These are phyloP conservation scores for Dreissena polymorpha DNA, from an alignment of 1,140 invertebrate species.

Conservation along the genomic window DNA sequence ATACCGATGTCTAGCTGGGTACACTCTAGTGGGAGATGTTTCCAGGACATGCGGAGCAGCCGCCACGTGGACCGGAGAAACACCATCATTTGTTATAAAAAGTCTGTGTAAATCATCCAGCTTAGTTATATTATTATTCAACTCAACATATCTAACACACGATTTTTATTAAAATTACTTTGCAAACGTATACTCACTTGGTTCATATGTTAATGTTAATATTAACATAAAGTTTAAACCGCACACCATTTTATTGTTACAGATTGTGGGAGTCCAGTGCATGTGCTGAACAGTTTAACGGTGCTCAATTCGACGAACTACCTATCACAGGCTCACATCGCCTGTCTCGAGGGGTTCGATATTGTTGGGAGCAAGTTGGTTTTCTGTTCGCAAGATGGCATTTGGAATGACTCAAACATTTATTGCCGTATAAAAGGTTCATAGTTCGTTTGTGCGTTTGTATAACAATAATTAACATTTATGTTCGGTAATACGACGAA, in stretches of 20 bases:
- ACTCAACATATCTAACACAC: not conserved
- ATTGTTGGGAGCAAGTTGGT: not conserved
- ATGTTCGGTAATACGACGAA: no score
- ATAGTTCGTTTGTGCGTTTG: no score
- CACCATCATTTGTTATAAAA: not conserved
- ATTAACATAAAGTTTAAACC: not conserved
- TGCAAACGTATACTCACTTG: not conserved
- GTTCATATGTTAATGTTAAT: not conserved
- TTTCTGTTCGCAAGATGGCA: not conserved
- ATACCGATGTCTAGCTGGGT: not conserved
- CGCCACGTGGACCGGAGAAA: not conserved
- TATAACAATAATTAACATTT: no score
- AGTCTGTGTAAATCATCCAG: not conserved
- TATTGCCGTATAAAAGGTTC: not conserved
- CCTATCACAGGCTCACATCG: not conserved
- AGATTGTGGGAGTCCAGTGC: not conserved
- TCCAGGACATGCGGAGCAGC: not conserved
- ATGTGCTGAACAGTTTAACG: not conserved
- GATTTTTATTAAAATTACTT: not conserved
- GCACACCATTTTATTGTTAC: not conserved
- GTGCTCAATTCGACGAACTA: not conserved
- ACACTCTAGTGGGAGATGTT: not conserved
- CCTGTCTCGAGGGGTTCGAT: not conserved
- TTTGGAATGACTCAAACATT: not conserved
- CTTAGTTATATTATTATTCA: not conserved